Conservation (phyloP, 2,797 vertebrate genomes). For the Myripristis murdjan region DNA sequence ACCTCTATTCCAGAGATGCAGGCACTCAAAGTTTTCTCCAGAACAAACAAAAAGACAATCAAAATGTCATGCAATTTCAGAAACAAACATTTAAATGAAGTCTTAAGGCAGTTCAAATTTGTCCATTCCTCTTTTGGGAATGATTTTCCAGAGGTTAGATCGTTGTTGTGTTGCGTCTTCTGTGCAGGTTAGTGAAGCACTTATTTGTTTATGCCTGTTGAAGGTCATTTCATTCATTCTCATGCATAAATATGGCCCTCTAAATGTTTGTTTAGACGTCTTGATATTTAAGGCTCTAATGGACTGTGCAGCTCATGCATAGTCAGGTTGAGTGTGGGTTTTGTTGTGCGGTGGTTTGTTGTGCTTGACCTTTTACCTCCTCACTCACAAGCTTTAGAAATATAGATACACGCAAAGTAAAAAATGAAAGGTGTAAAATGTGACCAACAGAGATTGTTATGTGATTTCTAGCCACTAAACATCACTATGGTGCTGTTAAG, state of each 20-base stretch:
- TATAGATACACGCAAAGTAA: slow-evolving; percentile 18
- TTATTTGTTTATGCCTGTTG: slow-evolving; percentile 43
- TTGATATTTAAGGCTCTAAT: slow-evolving; percentile 57
- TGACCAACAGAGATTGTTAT: too few species aligned
- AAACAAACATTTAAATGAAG: neutral
- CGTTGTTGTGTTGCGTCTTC: slow-evolving; percentile 7
- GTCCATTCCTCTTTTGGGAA: neutral
- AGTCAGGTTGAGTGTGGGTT: slow-evolving; percentile 19
- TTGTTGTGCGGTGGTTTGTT: slow-evolving; percentile 23
- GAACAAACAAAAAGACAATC: too few species aligned
- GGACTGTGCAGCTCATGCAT: slow-evolving; percentile 35
- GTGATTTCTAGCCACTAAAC: too few species aligned
- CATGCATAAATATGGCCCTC: slow-evolving; percentile 50
- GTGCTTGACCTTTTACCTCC: slow-evolving; percentile 58
- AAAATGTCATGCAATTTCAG: neutral
- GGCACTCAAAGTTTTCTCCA: too few species aligned
- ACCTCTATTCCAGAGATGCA: too few species aligned
- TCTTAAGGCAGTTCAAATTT: neutral
- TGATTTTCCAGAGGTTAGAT: neutral
- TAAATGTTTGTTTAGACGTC: slow-evolving; percentile 49
- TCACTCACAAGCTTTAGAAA: slow-evolving; percentile 30
- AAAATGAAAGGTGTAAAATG: neutral
- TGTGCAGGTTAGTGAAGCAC: slow-evolving; percentile 41
- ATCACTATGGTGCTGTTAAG: too few species aligned
- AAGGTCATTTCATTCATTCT: slow-evolving; percentile 65